These are phyloP conservation scores for Falcaria lacertinaria DNA, from an alignment of 2,888 invertebrate genomes.

Conservation along the genomic window DNA sequence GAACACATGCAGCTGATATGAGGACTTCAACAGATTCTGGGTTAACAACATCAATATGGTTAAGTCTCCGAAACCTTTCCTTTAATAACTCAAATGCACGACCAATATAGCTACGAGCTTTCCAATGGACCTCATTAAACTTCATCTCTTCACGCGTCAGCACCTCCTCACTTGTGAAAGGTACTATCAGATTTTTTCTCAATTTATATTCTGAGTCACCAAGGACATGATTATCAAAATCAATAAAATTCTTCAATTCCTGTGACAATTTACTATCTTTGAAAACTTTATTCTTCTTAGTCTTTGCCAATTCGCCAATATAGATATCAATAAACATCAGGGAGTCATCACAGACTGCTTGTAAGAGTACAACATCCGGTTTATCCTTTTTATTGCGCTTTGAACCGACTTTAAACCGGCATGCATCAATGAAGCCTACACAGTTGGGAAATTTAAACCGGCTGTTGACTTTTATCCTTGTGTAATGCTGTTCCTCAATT, in stretches of 20 bases:
- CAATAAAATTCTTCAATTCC: constrained; percentile 56
- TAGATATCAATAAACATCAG: constrained; percentile 60
- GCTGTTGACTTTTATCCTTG: constrained; percentile 63
- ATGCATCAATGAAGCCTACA: constrained; percentile 67
- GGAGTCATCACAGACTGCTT: constrained; percentile 70
- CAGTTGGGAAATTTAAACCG: constrained; percentile 66
- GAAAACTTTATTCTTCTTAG: constrained; percentile 55
- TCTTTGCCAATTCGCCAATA: constrained; percentile 53
- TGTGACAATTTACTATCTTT: constrained; percentile 53
- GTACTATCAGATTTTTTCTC: constrained; percentile 59
- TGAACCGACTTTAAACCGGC: constrained; percentile 55
- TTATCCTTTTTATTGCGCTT: constrained; percentile 44
- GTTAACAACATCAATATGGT: constrained; percentile 52
- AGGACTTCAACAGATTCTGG: constrained; percentile 47
- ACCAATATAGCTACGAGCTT: constrained; percentile 55
- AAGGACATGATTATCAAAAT: constrained; percentile 67
- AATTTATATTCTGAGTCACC: constrained; percentile 64
- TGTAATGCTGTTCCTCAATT: constrained; percentile 62
- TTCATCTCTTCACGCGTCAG: constrained; percentile 69
- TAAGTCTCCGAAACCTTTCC: constrained; percentile 59
- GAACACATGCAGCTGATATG: constrained; percentile 57
- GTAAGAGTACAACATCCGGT: constrained; percentile 52
- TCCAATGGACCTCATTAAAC: constrained; percentile 68
- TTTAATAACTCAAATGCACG: constrained; percentile 63
- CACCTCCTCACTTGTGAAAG: constrained; percentile 61